These are phyloP conservation scores for Cantharis rufa DNA, from an alignment of 2,888 invertebrate species.

Conservation along the genomic window DNA sequence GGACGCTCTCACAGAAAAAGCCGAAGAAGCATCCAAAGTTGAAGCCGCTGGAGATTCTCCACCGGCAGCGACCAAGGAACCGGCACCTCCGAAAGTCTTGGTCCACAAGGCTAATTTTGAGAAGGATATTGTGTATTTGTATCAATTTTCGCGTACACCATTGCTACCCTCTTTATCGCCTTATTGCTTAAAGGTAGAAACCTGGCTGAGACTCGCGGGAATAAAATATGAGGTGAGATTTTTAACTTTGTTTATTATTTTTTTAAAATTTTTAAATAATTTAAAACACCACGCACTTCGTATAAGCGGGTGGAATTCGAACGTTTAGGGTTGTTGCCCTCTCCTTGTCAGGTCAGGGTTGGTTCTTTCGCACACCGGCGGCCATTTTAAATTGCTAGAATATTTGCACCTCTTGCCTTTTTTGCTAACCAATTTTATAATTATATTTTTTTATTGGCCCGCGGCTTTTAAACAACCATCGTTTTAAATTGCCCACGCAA, in stretches of 20 bases:
- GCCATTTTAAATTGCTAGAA: slow-evolving; percentile 32
- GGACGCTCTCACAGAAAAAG: slow-evolving; percentile 59
- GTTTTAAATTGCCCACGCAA: neutral
- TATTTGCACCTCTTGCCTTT: slow-evolving; percentile 14
- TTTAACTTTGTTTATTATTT: slow-evolving; percentile 19
- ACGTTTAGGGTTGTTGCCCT: slow-evolving; percentile 36
- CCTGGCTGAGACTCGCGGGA: slow-evolving; percentile 89
- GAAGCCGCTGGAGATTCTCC: slow-evolving; percentile 59
- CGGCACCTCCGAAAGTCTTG: slow-evolving; percentile 73
- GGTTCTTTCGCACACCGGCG: slow-evolving; percentile 19
- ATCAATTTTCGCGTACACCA: slow-evolving; percentile 91
- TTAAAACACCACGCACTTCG: neutral
- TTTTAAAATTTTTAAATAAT: neutral
- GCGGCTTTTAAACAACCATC: neutral
- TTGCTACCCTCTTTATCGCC: slow-evolving; percentile 88
- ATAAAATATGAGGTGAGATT: slow-evolving; percentile 91
- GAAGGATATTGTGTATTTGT: slow-evolving; percentile 91
- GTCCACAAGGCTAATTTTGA: slow-evolving; percentile 89
- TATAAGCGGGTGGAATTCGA: slow-evolving; percentile 1
- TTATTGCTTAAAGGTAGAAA: slow-evolving; percentile 94
- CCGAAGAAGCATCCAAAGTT: slow-evolving; percentile 55
- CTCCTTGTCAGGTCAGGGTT: slow-evolving; percentile 33
- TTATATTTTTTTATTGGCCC: neutral
- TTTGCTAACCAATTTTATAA: neutral
- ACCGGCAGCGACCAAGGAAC: slow-evolving; percentile 61